Evolutionary conservation across 2,888 invertebrate genomes (phyloP).

Genomic region (Danaus chrysippus): DNA sequence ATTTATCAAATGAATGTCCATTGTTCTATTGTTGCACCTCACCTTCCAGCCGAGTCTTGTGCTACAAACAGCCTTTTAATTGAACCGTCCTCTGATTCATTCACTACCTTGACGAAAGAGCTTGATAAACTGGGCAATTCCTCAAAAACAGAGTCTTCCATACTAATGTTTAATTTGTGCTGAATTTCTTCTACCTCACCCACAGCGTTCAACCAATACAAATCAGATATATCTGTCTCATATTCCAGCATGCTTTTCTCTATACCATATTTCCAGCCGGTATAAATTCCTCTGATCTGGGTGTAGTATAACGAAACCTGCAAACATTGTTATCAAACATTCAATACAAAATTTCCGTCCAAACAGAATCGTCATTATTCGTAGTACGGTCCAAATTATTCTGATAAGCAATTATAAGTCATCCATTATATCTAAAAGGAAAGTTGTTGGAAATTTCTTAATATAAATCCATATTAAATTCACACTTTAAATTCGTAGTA

Average conservation of each 20-base stretch:
- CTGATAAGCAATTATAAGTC: not conserved
- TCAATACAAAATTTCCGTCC: not conserved
- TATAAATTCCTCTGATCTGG: constrained; percentile 88
- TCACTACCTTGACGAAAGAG: constrained; percentile 81
- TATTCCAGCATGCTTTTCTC: constrained; percentile 80
- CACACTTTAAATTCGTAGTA: constrained; percentile 63
- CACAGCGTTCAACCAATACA: constrained; percentile 86
- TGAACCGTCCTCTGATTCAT: constrained; percentile 58
- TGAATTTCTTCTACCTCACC: constrained; percentile 87
- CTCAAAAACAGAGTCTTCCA: constrained; percentile 50
- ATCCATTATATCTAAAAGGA: not conserved
- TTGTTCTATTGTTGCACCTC: constrained; percentile 34
- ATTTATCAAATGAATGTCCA: constrained; percentile 2
- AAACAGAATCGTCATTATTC: not conserved
- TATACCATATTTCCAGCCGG: constrained; percentile 86
- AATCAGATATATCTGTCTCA: constrained; percentile 81
- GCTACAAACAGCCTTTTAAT: constrained; percentile 82
- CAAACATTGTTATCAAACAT: constrained; percentile 23
- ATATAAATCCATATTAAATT: constrained; percentile 27
- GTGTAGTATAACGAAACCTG: constrained; percentile 86
- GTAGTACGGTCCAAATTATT: not conserved
- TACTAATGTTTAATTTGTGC: constrained; percentile 65
- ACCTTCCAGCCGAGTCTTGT: constrained; percentile 89
- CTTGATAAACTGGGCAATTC: constrained; percentile 73
- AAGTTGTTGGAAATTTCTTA: not conserved